A percentile compares a stretch with the other conserved stretches of the same genome.
These are phyloP conservation scores for Pteronotus mesoamericanus DNA, from an alignment of 2,797 vertebrate species.

Conservation along the genomic window DNA sequence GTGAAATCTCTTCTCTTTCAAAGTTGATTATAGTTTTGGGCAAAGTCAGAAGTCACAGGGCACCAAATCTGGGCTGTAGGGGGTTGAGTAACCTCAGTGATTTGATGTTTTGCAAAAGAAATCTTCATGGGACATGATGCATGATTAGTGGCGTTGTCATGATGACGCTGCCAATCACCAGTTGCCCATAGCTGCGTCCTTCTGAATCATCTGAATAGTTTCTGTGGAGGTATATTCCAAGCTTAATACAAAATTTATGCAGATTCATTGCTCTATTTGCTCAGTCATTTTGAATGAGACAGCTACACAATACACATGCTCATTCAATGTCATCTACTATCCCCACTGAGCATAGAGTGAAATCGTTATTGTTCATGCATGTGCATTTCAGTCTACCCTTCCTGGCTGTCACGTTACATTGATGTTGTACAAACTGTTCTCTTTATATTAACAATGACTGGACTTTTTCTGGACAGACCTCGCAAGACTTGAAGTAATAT, in stretches of 20 bases:
- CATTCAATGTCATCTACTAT: not conserved
- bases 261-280: not conserved
- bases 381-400: not conserved
- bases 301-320: not conserved
- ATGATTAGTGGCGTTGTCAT: not conserved
- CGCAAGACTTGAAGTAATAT: not conserved
- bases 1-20: not conserved
- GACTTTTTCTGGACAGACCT: not conserved
- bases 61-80: not conserved
- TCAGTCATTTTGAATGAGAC: not conserved
- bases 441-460: not conserved
- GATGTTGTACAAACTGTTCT: not conserved
- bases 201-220: not conserved
- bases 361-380: not conserved
- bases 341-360: not conserved
- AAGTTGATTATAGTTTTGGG: too few relatives aligned
- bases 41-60: not conserved
- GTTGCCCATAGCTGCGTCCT: not conserved
- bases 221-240: not conserved
- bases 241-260: not conserved
- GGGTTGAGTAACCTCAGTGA: not conserved
- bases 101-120: not conserved
- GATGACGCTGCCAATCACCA: not conserved
- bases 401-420: not conserved
- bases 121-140: not conserved